Percentiles rank a stretch among this genome's conserved stretches.
phyloP scores from a whole-genome alignment of 2,888 invertebrate species.

The Cistogaster globosa region DNA sequence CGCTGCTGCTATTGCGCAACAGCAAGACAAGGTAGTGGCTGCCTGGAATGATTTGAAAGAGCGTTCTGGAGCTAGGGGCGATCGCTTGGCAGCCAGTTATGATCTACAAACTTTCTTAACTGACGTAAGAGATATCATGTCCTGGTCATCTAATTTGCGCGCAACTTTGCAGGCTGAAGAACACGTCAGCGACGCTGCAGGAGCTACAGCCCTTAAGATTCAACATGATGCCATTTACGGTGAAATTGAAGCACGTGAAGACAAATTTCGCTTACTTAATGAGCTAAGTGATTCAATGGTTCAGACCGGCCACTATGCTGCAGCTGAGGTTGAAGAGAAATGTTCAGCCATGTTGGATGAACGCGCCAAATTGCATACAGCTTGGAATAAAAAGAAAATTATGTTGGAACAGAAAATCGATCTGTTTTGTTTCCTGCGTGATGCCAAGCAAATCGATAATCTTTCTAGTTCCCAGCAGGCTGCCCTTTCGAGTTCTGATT shows the following conservation, averaged over 20 bases:
- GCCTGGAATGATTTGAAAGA: conserved; percentile 95
- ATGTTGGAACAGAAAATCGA: conserved; percentile 95
- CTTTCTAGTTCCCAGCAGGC: conserved; percentile 94
- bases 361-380: conserved; percentile 89
- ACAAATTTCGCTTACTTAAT: conserved; percentile 89
- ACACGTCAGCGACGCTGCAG: conserved; percentile 91
- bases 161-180: conserved; percentile 91
- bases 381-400: conserved; percentile 95
- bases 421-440: conserved; percentile 96
- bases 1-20: conserved; percentile 93
- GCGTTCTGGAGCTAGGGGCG: conserved; percentile 90
- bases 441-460: conserved; percentile 95
- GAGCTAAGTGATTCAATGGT: conserved; percentile 92
- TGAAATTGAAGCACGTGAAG: conserved; percentile 95
- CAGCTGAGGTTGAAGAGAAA: conserved; percentile 90
- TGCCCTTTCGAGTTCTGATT: conserved; percentile 87
- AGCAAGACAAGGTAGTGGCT: conserved; percentile 92
- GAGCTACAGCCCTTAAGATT: conserved; percentile 91
- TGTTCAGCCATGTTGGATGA: conserved; percentile 91
- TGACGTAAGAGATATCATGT: conserved; percentile 92
- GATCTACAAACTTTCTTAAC: conserved; percentile 95
- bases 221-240: conserved; percentile 92
- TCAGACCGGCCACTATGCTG: conserved; percentile 92
- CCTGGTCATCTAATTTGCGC: conserved; percentile 93
- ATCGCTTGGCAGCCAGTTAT: conserved; percentile 92